A percentile compares a stretch with the other conserved stretches of the same genome.
phyloP scores from a whole-genome alignment of 2,113 vertebrate species.

The Sapajus apella region DNA sequence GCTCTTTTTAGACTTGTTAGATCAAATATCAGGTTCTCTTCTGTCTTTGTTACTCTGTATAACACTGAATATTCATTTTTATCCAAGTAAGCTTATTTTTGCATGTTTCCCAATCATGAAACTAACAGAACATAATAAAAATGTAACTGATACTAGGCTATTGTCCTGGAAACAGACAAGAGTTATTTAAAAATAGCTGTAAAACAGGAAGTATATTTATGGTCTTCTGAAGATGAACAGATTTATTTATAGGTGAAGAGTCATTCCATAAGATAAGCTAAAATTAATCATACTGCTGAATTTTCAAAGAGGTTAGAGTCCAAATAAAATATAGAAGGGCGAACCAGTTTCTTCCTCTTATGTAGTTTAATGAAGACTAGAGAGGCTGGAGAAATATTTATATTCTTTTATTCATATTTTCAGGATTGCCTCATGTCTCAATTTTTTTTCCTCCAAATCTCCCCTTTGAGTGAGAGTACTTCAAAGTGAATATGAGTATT shows the following conservation, averaged over 20 bases:
- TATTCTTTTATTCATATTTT: slow-evolving; percentile 80
- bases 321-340: slow-evolving; percentile 79
- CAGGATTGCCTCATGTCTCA: slow-evolving; percentile 78
- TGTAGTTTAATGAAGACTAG: slow-evolving; percentile 72
- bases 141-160: slow-evolving; percentile 55
- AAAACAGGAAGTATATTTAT: slow-evolving; percentile 71
- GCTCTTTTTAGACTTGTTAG: background rate
- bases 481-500: slow-evolving; percentile 74
- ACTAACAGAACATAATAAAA: slow-evolving; percentile 45
- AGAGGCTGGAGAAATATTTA: slow-evolving; percentile 75
- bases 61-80: slow-evolving; percentile 2
- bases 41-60: slow-evolving; percentile 2
- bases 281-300: slow-evolving; percentile 73
- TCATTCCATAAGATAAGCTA: slow-evolving; percentile 78
- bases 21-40: background rate
- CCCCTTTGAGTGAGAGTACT: slow-evolving; percentile 72
- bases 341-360: slow-evolving; percentile 67
- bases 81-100: slow-evolving; percentile 47
- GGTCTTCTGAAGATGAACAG: slow-evolving; percentile 72
- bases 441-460: slow-evolving; percentile 46
- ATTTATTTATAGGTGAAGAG: slow-evolving; percentile 77
- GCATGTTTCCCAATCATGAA: slow-evolving; percentile 48
- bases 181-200: slow-evolving; percentile 64
- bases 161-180: slow-evolving; percentile 68
- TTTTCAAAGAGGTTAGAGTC: slow-evolving; percentile 75